A percentile compares a stretch with the other conserved stretches of the same genome.
phyloP scores from a whole-genome alignment of 2,797 vertebrate genomes.

The Zalophus californianus region DNA sequence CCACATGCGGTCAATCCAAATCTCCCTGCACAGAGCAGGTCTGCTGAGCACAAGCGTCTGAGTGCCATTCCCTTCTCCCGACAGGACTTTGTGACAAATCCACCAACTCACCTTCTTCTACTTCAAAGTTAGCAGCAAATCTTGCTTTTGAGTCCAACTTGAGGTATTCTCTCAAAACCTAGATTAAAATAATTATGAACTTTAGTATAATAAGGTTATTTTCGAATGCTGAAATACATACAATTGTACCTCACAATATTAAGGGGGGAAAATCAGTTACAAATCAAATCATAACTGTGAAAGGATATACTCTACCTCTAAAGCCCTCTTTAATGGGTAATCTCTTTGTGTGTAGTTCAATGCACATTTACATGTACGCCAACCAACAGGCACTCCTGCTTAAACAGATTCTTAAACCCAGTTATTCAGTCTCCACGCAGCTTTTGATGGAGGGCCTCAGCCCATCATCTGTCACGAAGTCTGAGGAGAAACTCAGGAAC shows the following conservation, averaged over 20 bases:
- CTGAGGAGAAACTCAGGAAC: background rate
- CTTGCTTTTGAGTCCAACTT: slow-evolving; percentile 44
- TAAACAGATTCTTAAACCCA: slow-evolving; percentile 1
- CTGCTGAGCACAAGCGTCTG: background rate
- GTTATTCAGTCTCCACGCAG: background rate
- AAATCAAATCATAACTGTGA: background rate
- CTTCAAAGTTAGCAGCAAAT: background rate
- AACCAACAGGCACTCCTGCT: background rate
- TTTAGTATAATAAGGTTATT: slow-evolving; percentile 39
- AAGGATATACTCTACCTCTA: background rate
- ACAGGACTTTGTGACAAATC: background rate
- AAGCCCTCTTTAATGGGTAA: slow-evolving; percentile 37
- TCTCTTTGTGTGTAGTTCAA: background rate
- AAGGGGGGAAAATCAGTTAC: background rate
- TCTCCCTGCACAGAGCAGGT: background rate
- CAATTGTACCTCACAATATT: slow-evolving; percentile 2
- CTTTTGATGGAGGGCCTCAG: background rate
- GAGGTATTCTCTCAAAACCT: slow-evolving; percentile 62
- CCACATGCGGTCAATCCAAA: background rate
- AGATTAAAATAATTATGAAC: slow-evolving; percentile 62
- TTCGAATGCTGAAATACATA: slow-evolving; percentile 35
- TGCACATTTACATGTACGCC: background rate
- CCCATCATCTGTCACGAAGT: background rate
- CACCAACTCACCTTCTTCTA: slow-evolving; percentile 52
- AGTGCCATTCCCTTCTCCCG: background rate